Percentiles rank a stretch among this genome's conserved stretches.
These are phyloP conservation scores for Pachyramphus minor DNA, from an alignment of 2,113 vertebrate species.

Conservation along the genomic window DNA sequence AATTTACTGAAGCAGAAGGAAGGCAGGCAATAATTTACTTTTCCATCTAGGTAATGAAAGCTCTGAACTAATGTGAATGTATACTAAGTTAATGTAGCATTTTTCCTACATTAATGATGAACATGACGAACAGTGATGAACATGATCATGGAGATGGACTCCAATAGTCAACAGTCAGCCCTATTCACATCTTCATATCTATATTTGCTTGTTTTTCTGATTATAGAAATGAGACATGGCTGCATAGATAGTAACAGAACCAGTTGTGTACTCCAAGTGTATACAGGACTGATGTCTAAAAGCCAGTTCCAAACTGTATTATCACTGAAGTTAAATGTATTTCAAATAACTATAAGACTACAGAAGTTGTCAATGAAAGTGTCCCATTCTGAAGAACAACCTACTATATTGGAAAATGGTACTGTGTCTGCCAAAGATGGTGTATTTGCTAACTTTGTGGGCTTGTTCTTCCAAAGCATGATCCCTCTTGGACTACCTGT, in stretches of 20 bases:
- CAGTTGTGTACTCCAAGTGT: neutral
- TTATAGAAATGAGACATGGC: accelerated
- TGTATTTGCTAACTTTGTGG: neutral
- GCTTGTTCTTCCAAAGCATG: neutral
- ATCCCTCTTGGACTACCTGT: neutral
- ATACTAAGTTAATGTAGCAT: neutral
- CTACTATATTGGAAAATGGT: neutral
- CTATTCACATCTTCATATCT: neutral
- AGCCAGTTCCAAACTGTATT: neutral
- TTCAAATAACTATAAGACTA: neutral
- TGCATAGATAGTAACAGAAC: neutral
- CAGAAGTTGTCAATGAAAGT: neutral
- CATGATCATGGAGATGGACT: neutral
- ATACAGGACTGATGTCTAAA: neutral
- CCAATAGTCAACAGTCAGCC: neutral
- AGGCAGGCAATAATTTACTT: neutral
- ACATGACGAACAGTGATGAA: neutral
- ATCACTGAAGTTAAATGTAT: neutral
- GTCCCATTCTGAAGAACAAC: neutral
- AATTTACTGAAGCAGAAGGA: neutral
- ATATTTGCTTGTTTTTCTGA: neutral
- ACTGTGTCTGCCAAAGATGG: neutral
- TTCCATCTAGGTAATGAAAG: neutral
- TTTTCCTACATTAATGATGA: neutral
- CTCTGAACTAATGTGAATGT: neutral